Evolutionary conservation across 2,888 invertebrate species (phyloP).

Genomic region (Acanthopleura granulata): DNA sequence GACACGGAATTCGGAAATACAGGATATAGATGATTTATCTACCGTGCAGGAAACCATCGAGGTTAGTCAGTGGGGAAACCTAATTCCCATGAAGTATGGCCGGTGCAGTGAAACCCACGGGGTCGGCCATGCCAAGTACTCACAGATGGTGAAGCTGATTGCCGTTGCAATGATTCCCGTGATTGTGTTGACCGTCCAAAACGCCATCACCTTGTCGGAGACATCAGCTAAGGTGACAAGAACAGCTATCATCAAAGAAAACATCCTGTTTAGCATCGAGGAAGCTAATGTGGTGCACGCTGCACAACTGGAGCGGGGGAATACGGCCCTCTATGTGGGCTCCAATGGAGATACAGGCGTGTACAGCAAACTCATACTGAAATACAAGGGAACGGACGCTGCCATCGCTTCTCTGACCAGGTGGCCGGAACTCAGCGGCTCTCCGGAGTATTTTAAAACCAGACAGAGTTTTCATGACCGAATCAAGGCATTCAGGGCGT

Average conservation of each 20-base stretch:
- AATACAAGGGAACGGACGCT: conserved; percentile 31
- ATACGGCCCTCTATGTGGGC: conserved; percentile 46
- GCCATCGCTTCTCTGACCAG: conserved; percentile 26
- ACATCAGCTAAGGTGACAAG: background rate
- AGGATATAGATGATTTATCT: background rate
- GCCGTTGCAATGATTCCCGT: background rate
- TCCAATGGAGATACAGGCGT: conserved; percentile 33
- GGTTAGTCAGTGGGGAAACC: background rate
- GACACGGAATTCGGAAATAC: background rate
- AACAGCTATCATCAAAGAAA: conserved; percentile 18
- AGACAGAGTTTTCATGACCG: conserved; percentile 12
- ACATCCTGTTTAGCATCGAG: conserved; percentile 44
- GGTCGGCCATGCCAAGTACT: background rate
- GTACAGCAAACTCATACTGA: conserved; percentile 22
- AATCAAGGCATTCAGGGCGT: background rate
- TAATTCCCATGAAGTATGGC: background rate
- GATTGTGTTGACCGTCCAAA: background rate
- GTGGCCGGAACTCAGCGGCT: conserved; percentile 25
- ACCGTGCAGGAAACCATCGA: background rate
- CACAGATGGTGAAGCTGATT: conserved; percentile 15
- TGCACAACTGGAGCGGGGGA: conserved; percentile 51
- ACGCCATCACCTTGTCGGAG: background rate
- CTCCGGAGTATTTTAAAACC: background rate
- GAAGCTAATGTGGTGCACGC: conserved; percentile 43
- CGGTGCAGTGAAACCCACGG: background rate